Evolutionary conservation across 53 echinoderm and acorn worm species (phyloP).

Genomic region (Paracentrotus lividus): DNA sequence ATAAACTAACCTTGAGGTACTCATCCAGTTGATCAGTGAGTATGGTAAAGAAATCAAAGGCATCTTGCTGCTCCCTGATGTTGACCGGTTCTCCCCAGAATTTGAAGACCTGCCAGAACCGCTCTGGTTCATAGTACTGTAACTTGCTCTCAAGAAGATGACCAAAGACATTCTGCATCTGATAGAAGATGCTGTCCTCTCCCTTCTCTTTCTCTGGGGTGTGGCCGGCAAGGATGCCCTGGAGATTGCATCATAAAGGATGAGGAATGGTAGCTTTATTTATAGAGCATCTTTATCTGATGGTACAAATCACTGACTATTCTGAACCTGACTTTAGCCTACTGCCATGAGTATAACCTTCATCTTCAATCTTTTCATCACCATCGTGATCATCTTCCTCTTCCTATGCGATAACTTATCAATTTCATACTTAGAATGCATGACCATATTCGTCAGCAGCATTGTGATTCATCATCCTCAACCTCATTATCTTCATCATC

Average conservation of each 20-base stretch:
- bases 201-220: constrained; percentile 75
- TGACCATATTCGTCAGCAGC: background rate
- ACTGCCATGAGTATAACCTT: too few species aligned
- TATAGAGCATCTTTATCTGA: too few species aligned
- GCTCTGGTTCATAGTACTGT: constrained; percentile 97
- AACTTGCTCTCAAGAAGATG: constrained; percentile 95
- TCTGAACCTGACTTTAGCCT: too few species aligned
- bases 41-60: constrained; percentile 99
- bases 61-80: constrained; percentile 99
- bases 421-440: too few species aligned
- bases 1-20: constrained; percentile 89
- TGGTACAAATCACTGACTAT: too few species aligned
- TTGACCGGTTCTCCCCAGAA: constrained; percentile 99
- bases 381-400: background rate
- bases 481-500: constrained; percentile 30
- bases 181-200: constrained; percentile 93
- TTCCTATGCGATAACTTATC: too few species aligned
- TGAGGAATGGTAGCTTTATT: background rate
- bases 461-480: constrained; percentile 34
- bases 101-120: constrained; percentile 97
- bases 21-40: constrained; percentile 97
- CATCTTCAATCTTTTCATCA: constrained; percentile 32
- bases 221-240: constrained; percentile 86
- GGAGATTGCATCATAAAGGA: background rate
- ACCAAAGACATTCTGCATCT: constrained; percentile 96